Evolutionary conservation across 2,797 vertebrate species (phyloP).

Genomic region (Fringilla coelebs): DNA sequence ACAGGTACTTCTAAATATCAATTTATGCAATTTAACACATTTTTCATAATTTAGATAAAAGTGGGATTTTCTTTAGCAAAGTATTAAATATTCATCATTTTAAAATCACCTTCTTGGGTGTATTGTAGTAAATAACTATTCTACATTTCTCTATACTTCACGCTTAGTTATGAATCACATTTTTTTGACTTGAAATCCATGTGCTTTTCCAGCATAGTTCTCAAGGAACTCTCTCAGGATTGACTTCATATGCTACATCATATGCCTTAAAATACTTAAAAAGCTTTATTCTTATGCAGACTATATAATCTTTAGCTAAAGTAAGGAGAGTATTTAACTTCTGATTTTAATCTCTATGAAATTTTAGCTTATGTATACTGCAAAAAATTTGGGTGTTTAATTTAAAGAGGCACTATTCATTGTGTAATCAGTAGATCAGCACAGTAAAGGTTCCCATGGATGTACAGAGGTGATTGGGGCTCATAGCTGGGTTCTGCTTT

Average conservation of each 20-base stretch:
- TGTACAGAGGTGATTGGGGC: not conserved
- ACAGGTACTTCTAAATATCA: not conserved
- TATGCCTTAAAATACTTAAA: slow-evolving; percentile 19
- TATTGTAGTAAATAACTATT: not conserved
- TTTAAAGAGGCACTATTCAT: slow-evolving; percentile 52
- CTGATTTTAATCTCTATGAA: not conserved
- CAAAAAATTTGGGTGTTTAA: slow-evolving; percentile 34
- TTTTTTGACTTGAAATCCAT: slow-evolving; percentile 19
- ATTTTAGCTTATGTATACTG: not conserved
- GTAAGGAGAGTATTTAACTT: slow-evolving; percentile 24
- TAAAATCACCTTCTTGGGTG: not conserved
- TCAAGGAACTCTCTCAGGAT: slow-evolving; percentile 36
- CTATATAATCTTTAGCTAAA: slow-evolving; percentile 38
- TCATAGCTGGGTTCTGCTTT: not conserved
- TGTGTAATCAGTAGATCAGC: not conserved
- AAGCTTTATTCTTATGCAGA: slow-evolving; percentile 23
- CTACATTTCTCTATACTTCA: slow-evolving; percentile 4
- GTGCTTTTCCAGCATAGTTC: slow-evolving; percentile 9
- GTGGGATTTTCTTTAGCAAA: not conserved
- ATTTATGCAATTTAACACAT: not conserved
- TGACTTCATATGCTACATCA: not conserved
- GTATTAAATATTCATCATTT: slow-evolving; percentile 12
- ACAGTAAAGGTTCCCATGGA: not conserved
- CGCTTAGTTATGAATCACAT: not conserved
- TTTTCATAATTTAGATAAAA: slow-evolving; percentile 25